Percentiles rank a stretch among this genome's conserved stretches.
These are phyloP conservation scores for Hydrolagus affinis DNA, from an alignment of 2,113 vertebrate species.

Conservation along the genomic window DNA sequence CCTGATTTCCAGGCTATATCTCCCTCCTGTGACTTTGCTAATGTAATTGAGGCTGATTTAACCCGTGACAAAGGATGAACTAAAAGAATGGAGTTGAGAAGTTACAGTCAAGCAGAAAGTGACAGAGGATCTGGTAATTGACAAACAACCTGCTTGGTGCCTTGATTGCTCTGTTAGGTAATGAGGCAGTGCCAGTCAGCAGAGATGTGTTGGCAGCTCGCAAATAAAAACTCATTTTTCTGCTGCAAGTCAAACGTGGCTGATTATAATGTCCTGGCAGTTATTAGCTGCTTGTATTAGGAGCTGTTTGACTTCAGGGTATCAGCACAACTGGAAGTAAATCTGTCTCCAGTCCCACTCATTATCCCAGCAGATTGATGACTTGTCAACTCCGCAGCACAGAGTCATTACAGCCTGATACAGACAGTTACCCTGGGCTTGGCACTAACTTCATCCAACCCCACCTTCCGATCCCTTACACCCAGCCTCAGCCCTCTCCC, in stretches of 20 bases:
- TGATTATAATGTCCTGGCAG: neutral
- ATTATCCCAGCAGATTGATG: neutral
- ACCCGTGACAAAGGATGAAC: too few species aligned
- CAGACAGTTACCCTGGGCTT: too few species aligned
- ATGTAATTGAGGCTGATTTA: neutral
- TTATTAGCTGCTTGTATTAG: constrained; percentile 1
- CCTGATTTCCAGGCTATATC: neutral
- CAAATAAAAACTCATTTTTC: neutral
- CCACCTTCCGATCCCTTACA: too few species aligned
- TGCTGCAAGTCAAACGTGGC: neutral
- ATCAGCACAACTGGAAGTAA: neutral
- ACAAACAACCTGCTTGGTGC: neutral
- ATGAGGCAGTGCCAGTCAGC: neutral
- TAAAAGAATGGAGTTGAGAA: too few species aligned
- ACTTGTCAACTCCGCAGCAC: neutral
- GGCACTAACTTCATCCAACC: too few species aligned
- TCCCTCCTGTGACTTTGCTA: neutral
- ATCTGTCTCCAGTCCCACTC: neutral
- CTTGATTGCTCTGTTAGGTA: neutral
- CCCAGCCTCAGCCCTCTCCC: too few species aligned
- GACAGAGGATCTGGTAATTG: constrained; percentile 4
- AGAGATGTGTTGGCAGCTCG: neutral
- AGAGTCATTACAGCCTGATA: neutral
- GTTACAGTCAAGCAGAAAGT: too few species aligned
- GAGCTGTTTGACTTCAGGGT: neutral